Evolutionary conservation across 2,113 vertebrate genomes (phyloP), one percentile per base, ranked within the genome.

Genomic region (Parus major): DNA sequence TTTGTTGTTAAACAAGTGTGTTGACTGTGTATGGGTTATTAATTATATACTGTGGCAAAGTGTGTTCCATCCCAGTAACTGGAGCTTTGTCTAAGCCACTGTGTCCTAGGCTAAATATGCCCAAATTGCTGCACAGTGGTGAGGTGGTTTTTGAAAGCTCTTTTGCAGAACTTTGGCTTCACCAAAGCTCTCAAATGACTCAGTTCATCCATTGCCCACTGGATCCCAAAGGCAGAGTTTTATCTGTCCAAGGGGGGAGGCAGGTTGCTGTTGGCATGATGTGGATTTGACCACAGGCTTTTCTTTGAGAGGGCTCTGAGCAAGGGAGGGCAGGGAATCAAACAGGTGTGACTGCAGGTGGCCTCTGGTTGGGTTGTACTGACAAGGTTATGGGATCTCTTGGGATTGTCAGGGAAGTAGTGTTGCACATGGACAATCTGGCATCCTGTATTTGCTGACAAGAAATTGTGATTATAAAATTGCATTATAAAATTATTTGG

Each of bases 1-100:
- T 94, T 86, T 81, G 76, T 82, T 93, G 72, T 93, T 85, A 92
- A 91, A 88, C 71, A 92, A 94, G 72, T 12, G 35, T 66, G 92
- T 75, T 94, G 90, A 44, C 88, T 88, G 76, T 75, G 31, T 53
- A 83, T 59, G 71, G 79, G 82, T 77, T 94, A 90, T 94, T 92
- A 89, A 75, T 94, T 84, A 50, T 65, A 65, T 22, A 28, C 49
- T 33, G 14, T 3, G 35, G 79, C 64, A 73, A 50, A 83, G 82
- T 5, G 35, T 31, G 80, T 86, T 96, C 90, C 46, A 21, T 61
- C 72, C 76, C 65, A 24, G 78, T 29, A 68, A 68, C 76, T 9
- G 21, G 47, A 65, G 72, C 72, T 92, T 83, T 82, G 89, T 68
- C 88, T 66, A 36, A 96, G 33, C 71, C 55, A 7, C 23, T 41